phyloP scores from a whole-genome alignment of 92 coral and sea anemone species.

The Epizoanthus stellaris region DNA sequence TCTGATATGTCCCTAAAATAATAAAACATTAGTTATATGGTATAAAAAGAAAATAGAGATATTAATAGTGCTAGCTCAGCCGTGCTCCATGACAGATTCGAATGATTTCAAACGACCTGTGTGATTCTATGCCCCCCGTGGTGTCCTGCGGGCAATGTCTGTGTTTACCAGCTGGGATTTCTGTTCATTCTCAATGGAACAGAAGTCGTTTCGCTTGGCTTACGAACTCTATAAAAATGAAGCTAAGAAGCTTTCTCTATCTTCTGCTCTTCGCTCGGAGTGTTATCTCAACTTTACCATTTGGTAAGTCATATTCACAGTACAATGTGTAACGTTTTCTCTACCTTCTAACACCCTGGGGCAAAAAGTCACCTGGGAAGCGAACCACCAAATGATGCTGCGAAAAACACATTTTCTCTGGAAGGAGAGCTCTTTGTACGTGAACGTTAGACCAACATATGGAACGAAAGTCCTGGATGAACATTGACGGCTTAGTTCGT shows the following conservation, averaged over 20 bases:
- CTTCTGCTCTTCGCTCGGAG: slow-evolving; percentile 25
- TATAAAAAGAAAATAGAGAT: background rate
- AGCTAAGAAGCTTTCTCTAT: slow-evolving; percentile 5
- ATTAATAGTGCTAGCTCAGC: background rate
- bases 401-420: too few relatives aligned
- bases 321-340: too few relatives aligned
- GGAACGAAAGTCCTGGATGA: too few relatives aligned
- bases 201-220: slow-evolving; percentile 17
- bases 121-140: slow-evolving; percentile 5
- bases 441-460: too few relatives aligned
- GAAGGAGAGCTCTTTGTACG: too few relatives aligned
- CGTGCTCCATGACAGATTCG: slow-evolving; percentile 17
- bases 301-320: slow-evolving; percentile 2
- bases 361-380: background rate
- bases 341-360: background rate
- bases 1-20: background rate
- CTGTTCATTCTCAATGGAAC: background rate
- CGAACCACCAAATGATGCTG: too few relatives aligned
- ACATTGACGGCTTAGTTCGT: too few relatives aligned
- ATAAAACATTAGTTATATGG: background rate
- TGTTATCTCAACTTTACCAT: background rate
- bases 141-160: slow-evolving; percentile 14
- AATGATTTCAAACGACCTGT: background rate
- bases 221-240: slow-evolving; percentile 21
- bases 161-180: slow-evolving; percentile 1